Conservation (phyloP, 2,888 invertebrate species). For the Leucophenga maculata region DNA sequence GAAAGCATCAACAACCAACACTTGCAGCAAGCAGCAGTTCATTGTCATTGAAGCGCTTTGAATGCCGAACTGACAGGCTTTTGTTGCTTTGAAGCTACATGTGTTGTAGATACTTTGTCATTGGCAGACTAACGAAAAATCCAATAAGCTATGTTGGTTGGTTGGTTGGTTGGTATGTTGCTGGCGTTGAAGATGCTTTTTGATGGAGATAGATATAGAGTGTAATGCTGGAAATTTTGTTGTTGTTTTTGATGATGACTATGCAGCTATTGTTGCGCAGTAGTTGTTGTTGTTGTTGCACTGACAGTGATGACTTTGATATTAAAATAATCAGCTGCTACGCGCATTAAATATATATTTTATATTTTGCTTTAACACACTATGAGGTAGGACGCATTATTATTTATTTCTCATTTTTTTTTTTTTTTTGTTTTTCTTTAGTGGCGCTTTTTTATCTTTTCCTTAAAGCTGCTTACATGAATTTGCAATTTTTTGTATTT, state of each 20-base stretch:
- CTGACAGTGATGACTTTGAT: not conserved
- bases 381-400: not conserved
- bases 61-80: not conserved
- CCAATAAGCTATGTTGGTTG: not conserved
- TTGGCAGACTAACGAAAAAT: not conserved
- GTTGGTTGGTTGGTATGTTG: too few species aligned
- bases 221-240: not conserved
- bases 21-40: not conserved
- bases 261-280: not conserved
- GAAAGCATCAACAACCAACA: too few species aligned
- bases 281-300: not conserved
- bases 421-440: not conserved
- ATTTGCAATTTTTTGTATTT: slow-evolving; percentile 37
- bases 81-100: not conserved
- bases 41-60: slow-evolving; percentile 6
- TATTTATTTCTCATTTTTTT: slow-evolving; percentile 41
- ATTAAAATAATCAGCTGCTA: slow-evolving; percentile 13
- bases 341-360: slow-evolving; percentile 1
- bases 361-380: not conserved
- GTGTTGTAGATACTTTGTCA: not conserved
- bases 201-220: not conserved
- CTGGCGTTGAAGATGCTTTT: not conserved
- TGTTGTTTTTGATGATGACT: not conserved
- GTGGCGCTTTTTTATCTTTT: slow-evolving; percentile 31
- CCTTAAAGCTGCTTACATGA: slow-evolving; percentile 38